A percentile compares a stretch with the other conserved stretches of the same genome.
phyloP scores from a whole-genome alignment of 2,888 invertebrate species.

The Helleia helle region DNA sequence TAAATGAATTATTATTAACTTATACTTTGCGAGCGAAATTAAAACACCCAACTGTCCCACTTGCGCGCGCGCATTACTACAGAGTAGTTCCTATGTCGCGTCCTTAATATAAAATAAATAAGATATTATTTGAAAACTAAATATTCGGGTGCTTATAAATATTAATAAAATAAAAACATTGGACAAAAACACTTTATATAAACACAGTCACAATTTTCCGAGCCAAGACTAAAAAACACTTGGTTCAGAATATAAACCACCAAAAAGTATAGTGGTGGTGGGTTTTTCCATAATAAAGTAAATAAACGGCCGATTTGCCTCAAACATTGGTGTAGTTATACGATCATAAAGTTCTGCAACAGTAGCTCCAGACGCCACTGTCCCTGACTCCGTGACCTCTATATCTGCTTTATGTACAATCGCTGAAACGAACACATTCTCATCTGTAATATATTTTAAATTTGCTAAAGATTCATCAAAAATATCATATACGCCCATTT shows the following conservation, averaged over 20 bases:
- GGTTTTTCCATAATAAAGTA: conserved; percentile 80
- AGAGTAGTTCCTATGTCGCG: too few species aligned
- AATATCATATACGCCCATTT: conserved; percentile 79
- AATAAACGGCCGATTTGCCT: conserved; percentile 78
- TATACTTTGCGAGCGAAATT: too few species aligned
- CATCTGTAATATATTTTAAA: conserved; percentile 69
- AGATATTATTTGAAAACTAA: too few species aligned
- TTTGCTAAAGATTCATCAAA: conserved; percentile 73
- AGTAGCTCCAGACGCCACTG: conserved; percentile 78
- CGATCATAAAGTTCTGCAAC: conserved; percentile 64
- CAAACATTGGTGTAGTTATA: conserved; percentile 74
- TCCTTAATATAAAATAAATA: too few species aligned
- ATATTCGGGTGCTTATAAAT: too few species aligned
- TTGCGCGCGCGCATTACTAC: too few species aligned
- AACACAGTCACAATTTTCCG: too few species aligned
- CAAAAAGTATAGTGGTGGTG: conserved; percentile 76
- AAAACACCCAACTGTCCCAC: too few species aligned
- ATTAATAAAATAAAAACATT: too few species aligned
- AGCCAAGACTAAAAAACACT: conserved; percentile 49
- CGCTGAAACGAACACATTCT: conserved; percentile 73
- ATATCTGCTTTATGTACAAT: conserved; percentile 82
- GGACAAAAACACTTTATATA: too few species aligned
- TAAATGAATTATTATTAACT: too few species aligned
- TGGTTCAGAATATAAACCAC: conserved; percentile 72
- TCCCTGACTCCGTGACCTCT: conserved; percentile 83